Conservation (phyloP, 1,140 invertebrate species). For the Anoplolepis gracilipes region DNA sequence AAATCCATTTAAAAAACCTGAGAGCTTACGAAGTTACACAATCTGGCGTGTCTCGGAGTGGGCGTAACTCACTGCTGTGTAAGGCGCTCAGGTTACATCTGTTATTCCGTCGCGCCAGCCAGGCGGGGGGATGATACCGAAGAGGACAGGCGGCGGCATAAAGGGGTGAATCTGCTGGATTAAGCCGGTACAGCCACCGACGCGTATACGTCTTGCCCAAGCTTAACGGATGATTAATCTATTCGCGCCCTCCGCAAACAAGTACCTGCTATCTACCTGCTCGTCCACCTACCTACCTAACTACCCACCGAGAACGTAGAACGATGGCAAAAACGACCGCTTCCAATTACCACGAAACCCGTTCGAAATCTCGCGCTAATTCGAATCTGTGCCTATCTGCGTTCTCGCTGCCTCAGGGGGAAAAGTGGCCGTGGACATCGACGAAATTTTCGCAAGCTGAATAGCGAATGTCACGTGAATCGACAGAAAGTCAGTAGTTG, state of each 20-base stretch:
- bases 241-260: constrained; percentile 81
- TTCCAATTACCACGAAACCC: constrained; percentile 75
- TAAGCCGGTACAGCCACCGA: constrained; percentile 76
- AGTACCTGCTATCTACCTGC: constrained; percentile 69
- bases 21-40: constrained; percentile 63
- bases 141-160: constrained; percentile 69
- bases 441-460: constrained; percentile 35
- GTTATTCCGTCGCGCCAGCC: constrained; percentile 59
- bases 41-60: constrained; percentile 58
- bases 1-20: constrained; percentile 67
- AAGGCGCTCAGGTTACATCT: constrained; percentile 69
- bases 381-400: constrained; percentile 61
- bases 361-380: constrained; percentile 74
- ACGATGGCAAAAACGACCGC: constrained; percentile 71
- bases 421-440: constrained; percentile 20
- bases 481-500: not conserved
- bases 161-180: constrained; percentile 72
- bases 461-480: constrained; percentile 25
- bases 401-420: constrained; percentile 23
- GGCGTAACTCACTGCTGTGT: constrained; percentile 65
- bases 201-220: constrained; percentile 78
- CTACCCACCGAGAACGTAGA: constrained; percentile 50
- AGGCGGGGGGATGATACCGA: constrained; percentile 59
- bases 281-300: constrained; percentile 47
- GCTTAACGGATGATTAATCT: constrained; percentile 84